phyloP scores from a whole-genome alignment of 1,140 invertebrate species.

The Zaprionus ghesquierei region DNA sequence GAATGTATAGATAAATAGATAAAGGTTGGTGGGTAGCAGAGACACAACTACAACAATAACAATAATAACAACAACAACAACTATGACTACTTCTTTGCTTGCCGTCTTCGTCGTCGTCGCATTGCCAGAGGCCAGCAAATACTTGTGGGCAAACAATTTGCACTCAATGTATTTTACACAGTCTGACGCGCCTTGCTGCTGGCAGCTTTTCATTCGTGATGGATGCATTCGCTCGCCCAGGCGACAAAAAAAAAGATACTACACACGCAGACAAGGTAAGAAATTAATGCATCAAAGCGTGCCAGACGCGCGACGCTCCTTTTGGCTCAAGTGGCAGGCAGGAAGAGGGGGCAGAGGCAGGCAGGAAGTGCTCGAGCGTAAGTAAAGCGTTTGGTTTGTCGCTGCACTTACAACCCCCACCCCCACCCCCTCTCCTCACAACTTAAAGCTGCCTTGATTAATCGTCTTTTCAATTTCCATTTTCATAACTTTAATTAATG shows the following conservation, averaged over 20 bases:
- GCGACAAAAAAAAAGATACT: slow-evolving; percentile 25
- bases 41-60: slow-evolving; percentile 20
- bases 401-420: not conserved
- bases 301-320: slow-evolving; percentile 26
- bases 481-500: slow-evolving; percentile 52
- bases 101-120: no score
- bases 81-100: no score
- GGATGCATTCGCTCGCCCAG: slow-evolving; percentile 37
- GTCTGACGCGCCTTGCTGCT: slow-evolving; percentile 59
- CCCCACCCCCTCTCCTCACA: not conserved
- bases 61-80: slow-evolving; percentile 14
- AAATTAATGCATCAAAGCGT: slow-evolving; percentile 76
- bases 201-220: slow-evolving; percentile 67
- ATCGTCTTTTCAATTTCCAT: slow-evolving; percentile 27
- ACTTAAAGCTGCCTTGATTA: slow-evolving; percentile 52
- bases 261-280: slow-evolving; percentile 60
- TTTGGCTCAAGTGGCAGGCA: slow-evolving; percentile 55
- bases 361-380: slow-evolving; percentile 46
- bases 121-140: slow-evolving; percentile 44
- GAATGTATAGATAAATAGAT: slow-evolving; percentile 9
- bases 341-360: not conserved
- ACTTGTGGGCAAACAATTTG: slow-evolving; percentile 47
- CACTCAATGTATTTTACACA: slow-evolving; percentile 47
- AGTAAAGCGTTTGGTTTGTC: slow-evolving; percentile 42
- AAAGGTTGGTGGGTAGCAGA: not conserved